These are phyloP conservation scores for Aphodius sticticus DNA, from an alignment of 2,888 invertebrate genomes.

Conservation along the genomic window DNA sequence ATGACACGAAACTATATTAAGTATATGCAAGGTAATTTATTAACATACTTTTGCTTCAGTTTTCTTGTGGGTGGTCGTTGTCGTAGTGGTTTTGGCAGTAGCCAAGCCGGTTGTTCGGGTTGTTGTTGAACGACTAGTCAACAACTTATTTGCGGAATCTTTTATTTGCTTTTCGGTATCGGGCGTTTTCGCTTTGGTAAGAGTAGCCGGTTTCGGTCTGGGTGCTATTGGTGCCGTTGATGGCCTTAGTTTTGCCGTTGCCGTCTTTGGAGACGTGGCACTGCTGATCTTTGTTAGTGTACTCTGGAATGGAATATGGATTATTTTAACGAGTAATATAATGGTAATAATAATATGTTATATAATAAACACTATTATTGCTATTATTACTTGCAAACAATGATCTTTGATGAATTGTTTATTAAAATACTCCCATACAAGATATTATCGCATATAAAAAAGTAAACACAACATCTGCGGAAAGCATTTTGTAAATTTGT, in stretches of 20 bases:
- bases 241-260: constrained; percentile 34
- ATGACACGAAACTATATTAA: too few species aligned
- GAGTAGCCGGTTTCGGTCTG: constrained; percentile 46
- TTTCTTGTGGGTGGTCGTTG: constrained; percentile 49
- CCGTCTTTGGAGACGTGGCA: constrained; percentile 39
- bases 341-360: too few species aligned
- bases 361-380: not conserved
- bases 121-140: constrained; percentile 54
- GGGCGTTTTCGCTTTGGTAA: constrained; percentile 48
- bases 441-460: too few species aligned
- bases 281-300: constrained; percentile 37
- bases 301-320: constrained; percentile 33
- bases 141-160: constrained; percentile 74
- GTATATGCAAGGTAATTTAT: too few species aligned
- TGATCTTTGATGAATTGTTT: too few species aligned
- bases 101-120: constrained; percentile 47
- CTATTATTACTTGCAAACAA: not conserved
- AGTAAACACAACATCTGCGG: too few species aligned
- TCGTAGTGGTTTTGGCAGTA: constrained; percentile 44
- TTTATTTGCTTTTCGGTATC: constrained; percentile 68
- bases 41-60: constrained; percentile 51
- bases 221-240: constrained; percentile 39
- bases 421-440: too few species aligned
- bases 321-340: not conserved
- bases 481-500: too few species aligned